Percentiles rank a stretch among this genome's conserved stretches.
Conservation (phyloP, 2,113 vertebrate species). For the Zapus hudsonius region DNA sequence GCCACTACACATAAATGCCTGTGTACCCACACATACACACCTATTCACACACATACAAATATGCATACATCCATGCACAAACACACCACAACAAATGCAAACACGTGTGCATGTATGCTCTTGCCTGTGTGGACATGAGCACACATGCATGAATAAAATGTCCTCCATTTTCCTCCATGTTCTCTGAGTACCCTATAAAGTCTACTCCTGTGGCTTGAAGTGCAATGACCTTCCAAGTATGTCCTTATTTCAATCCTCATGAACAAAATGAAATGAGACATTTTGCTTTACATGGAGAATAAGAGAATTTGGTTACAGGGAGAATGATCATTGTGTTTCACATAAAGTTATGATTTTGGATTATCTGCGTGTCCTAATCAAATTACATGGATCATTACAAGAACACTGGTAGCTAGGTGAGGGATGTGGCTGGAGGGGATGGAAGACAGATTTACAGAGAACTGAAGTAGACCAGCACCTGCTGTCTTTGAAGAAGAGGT, state of each 20-base stretch:
- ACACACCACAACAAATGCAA: too few species aligned
- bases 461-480: fast-evolving
- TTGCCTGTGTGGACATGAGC: too few species aligned
- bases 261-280: neutral
- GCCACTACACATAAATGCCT: too few species aligned
- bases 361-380: fast-evolving
- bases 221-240: neutral
- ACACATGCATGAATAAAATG: too few species aligned
- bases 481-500: neutral
- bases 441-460: neutral
- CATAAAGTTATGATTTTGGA: neutral
- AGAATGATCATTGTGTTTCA: neutral
- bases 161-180: too few species aligned
- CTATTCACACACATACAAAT: too few species aligned
- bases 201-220: neutral
- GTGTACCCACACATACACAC: too few species aligned
- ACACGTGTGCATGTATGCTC: too few species aligned
- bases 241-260: neutral
- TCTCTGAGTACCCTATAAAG: neutral
- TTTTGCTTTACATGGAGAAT: neutral
- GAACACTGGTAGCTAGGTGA: neutral
- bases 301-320: neutral
- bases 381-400: neutral
- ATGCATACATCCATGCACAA: too few species aligned
- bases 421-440: neutral